Percentiles rank a stretch among this genome's conserved stretches.
Conservation (phyloP, 2,888 invertebrate species). For the Oeneis ivallda region DNA sequence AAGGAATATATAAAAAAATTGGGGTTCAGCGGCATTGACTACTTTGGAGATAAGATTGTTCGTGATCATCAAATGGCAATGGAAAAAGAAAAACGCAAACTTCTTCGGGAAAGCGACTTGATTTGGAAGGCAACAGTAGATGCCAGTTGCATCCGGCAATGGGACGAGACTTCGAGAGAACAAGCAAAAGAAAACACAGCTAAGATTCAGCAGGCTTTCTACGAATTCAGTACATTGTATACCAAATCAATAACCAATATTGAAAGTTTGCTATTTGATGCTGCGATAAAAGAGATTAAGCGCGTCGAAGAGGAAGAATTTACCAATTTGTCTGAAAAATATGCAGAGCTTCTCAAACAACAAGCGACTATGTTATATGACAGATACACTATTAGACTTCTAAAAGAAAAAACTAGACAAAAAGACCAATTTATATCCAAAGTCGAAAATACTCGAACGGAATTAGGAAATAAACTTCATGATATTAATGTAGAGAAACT, state of each 20-base stretch:
- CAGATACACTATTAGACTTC: slow-evolving; percentile 53
- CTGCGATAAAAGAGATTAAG: slow-evolving; percentile 57
- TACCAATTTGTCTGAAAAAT: slow-evolving; percentile 55
- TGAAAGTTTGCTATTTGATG: slow-evolving; percentile 57
- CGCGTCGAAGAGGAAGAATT: slow-evolving; percentile 48
- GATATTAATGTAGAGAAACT: slow-evolving; percentile 69
- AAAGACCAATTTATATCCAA: slow-evolving; percentile 56
- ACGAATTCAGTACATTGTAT: slow-evolving; percentile 58
- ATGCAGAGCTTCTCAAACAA: slow-evolving; percentile 50
- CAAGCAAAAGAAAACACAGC: slow-evolving; percentile 52
- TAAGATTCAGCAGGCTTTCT: slow-evolving; percentile 54
- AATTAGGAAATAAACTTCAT: slow-evolving; percentile 52
- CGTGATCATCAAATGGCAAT: slow-evolving; percentile 49
- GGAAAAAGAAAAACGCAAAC: slow-evolving; percentile 50
- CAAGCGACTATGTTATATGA: slow-evolving; percentile 62
- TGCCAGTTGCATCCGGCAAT: slow-evolving; percentile 44
- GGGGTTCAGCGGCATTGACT: slow-evolving; percentile 56
- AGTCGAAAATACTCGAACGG: slow-evolving; percentile 48
- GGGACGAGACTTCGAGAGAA: slow-evolving; percentile 47
- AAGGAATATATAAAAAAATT: slow-evolving; percentile 55
- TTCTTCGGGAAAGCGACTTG: slow-evolving; percentile 52
- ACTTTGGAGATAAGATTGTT: slow-evolving; percentile 51
- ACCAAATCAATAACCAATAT: slow-evolving; percentile 56
- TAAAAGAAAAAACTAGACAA: slow-evolving; percentile 50
- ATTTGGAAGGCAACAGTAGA: slow-evolving; percentile 57